Base-by-base conservation (phyloP, 2,113 vertebrate genomes). In the Pseudorasbora parva region DNA sequence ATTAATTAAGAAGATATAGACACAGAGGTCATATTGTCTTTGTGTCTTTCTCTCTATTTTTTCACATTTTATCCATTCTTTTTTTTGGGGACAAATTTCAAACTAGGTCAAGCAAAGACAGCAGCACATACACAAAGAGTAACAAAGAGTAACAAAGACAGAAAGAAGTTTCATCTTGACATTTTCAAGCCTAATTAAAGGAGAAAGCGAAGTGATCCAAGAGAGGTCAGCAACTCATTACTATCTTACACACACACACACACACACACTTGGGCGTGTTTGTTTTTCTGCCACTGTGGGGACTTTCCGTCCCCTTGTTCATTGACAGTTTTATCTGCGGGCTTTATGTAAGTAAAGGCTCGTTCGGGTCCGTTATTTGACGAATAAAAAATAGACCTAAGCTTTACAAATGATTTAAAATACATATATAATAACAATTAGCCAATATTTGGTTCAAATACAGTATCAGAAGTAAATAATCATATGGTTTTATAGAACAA, bases 111-210 rank as follows among this genome's bases (percentile, higher is more conserved):
- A 71, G 49, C 68, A 76, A 25, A 45, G 47, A 76, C 41, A 72
- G 45, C 54, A 33, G 66, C 81, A 54, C 51, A 51, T 17, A 59
- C 41, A 25, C 82, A 68, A 51, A 84, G 33, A 49, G 33, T 51
- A 8, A 25, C 82, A 68, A 51, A 84, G 33, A 49, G 33, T 51
- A 8, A 51, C 78, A 74, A 45, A 87, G 75, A 54, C 69, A 33
- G 15, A 79, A 47, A 43, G 78, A 83, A 21, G 49, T 85, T 76
- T 87, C 85, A 86, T 83, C 87, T 89, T 93, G 92, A 92, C 93
- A 93, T 94, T 94, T 37, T 92, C 87, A 84, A 91, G 88, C 84
- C 88, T 92, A 90, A 92, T 94, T 92, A 93, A 93, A 92, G 86
- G 57, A 78, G 81, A 86, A 82, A 82, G 74, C 86, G 85, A 85